These are phyloP conservation scores for Steatocranus sp. DNA, from an alignment of 2,797 vertebrate genomes.

Conservation along the genomic window DNA sequence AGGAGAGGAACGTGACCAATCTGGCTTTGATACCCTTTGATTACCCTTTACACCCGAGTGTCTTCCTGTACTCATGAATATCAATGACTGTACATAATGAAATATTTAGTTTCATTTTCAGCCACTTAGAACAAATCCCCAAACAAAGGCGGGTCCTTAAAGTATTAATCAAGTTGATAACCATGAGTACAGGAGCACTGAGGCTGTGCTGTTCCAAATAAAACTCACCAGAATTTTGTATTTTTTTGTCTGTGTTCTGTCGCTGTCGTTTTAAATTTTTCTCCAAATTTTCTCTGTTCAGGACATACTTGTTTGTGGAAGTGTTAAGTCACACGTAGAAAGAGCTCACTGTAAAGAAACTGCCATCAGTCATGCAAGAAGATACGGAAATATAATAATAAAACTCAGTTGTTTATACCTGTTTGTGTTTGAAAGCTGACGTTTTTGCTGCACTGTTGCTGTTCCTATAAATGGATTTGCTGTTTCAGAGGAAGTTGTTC, in stretches of 20 bases:
- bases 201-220: constrained; percentile 35
- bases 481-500: constrained; percentile 18
- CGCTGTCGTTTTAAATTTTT: constrained; percentile 32
- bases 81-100: constrained; percentile 72
- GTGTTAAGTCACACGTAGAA: neutral
- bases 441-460: neutral
- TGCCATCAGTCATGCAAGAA: constrained; percentile 29
- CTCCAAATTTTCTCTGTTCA: constrained; percentile 27
- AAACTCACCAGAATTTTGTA: constrained; percentile 49
- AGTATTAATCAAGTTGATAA: constrained; percentile 74
- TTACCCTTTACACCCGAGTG: neutral
- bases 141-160: constrained; percentile 81
- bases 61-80: constrained; percentile 63
- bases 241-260: constrained; percentile 39
- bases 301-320: constrained; percentile 6
- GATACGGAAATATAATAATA: constrained; percentile 60
- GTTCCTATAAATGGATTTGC: neutral
- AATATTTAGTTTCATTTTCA: constrained; percentile 69
- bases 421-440: neutral
- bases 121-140: constrained; percentile 73
- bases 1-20: constrained; percentile 42
- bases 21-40: constrained; percentile 6
- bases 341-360: constrained; percentile 12
- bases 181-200: constrained; percentile 64
- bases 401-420: constrained; percentile 61